Evolutionary conservation across 2,113 vertebrate genomes (phyloP).

Genomic region (Peucedramus taeniatus): DNA sequence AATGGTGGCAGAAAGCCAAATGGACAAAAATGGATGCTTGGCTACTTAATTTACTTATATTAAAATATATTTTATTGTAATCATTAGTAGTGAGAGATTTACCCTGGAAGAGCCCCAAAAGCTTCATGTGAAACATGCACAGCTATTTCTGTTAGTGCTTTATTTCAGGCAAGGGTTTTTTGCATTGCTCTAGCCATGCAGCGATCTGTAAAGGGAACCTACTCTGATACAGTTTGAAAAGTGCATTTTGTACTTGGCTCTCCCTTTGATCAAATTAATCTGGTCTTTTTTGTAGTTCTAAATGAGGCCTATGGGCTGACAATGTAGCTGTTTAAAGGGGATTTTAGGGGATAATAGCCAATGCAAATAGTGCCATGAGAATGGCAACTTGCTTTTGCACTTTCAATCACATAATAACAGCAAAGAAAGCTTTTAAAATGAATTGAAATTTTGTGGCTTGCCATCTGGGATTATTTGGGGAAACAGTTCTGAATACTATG

Average conservation of each 20-base stretch:
- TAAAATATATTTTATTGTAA: constrained; percentile 62
- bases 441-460: constrained; percentile 83
- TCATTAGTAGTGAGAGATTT: constrained; percentile 54
- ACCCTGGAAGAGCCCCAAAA: constrained; percentile 22
- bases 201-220: constrained; percentile 74
- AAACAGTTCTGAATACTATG: constrained; percentile 77
- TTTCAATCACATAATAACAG: constrained; percentile 79
- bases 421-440: constrained; percentile 81
- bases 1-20: not conserved
- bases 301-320: constrained; percentile 79
- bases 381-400: constrained; percentile 78
- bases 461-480: constrained; percentile 83
- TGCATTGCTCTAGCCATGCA: constrained; percentile 64
- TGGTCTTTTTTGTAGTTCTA: constrained; percentile 81
- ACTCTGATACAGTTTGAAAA: constrained; percentile 83
- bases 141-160: constrained; percentile 61
- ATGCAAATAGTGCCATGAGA: constrained; percentile 85
- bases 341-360: constrained; percentile 82
- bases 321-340: constrained; percentile 86
- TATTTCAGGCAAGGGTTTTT: constrained; percentile 45
- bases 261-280: constrained; percentile 85
- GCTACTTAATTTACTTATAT: constrained; percentile 48
- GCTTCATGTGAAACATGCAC: constrained; percentile 39
- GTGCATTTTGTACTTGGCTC: constrained; percentile 83
- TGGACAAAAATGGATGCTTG: not conserved